Base-by-base conservation (phyloP, 2,797 vertebrate species). In the Sebastes umbrosus region DNA sequence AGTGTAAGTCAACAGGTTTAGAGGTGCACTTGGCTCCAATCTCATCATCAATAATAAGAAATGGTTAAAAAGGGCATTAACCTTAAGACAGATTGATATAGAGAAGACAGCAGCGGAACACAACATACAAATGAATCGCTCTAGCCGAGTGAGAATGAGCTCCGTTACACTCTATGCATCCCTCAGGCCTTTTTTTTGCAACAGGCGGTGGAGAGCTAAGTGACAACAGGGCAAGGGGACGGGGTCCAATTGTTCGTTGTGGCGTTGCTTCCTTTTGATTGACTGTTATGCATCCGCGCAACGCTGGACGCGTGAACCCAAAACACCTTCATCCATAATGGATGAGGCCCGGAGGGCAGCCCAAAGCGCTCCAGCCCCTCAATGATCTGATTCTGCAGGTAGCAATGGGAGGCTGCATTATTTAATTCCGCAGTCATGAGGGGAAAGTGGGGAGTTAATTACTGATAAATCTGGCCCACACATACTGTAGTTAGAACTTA, bases 1-100 rank as follows among this genome's bases (percentile, higher is more conserved):
- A 93, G 90, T 77, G 91, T 95, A 92, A 96, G 95, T 94, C 84
- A 94, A 94, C 90, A 93, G 88, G 75, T 92, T 95, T 90, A 91
- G 91, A 93, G 83, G 91, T 81, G 92, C 76, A 92, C 86, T 80
- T 22, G 86, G 86, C 87, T 93, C 92, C 93, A 92, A 88, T 89
- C 77, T 91, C 77, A 89, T 84, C 85, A 91, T 66, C 82, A 81
- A 65, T 78, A 74, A 87, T 31, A 73, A 87, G 29, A 77, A 86
- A 90, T 0, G 60, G 64, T 83, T 84, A 85, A 92, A 92, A 94
- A 93, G 93, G 93, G 93, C 93, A 93, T 93, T 94, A 80, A 93
- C 93, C 92, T 86, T 60, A 84, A 79, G 86, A 94, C 86, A 92
- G 76, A 86, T 52, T 73, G 79, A 90, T 74, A 88, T 10, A 75